phyloP scores from a whole-genome alignment of 2,888 invertebrate species.

The Spilarctia lutea region DNA sequence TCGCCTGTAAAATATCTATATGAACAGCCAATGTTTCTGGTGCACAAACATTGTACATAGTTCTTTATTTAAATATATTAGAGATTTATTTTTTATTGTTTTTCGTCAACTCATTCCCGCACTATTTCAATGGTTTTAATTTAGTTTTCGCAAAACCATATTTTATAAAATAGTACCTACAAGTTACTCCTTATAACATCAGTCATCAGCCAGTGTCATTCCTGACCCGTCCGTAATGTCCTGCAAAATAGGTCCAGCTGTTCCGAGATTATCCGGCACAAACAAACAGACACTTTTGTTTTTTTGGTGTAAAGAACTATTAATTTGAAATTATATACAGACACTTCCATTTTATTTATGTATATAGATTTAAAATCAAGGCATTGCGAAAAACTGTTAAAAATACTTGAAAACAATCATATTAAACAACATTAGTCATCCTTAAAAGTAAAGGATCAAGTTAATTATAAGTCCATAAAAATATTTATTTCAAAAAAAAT shows the following conservation, averaged over 20 bases:
- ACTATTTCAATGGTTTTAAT: background rate
- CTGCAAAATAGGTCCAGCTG: too few relatives aligned
- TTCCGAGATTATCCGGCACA: too few relatives aligned
- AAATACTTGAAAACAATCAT: background rate
- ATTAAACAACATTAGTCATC: background rate
- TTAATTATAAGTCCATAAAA: background rate
- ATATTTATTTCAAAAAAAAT: constrained; percentile 5
- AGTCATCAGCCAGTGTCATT: too few relatives aligned
- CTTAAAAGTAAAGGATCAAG: background rate
- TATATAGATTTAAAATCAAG: background rate
- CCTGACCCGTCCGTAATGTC: too few relatives aligned
- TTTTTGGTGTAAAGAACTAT: too few relatives aligned
- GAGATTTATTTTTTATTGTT: background rate
- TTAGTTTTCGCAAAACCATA: too few relatives aligned
- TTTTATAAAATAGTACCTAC: too few relatives aligned
- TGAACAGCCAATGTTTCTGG: constrained; percentile 39
- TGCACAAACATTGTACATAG: constrained; percentile 24
- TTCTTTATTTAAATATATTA: constrained; percentile 20
- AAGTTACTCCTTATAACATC: too few relatives aligned
- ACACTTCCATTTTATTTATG: too few relatives aligned
- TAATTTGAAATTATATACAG: too few relatives aligned
- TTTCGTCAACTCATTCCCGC: background rate
- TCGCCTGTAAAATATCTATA: constrained; percentile 42
- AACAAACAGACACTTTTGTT: too few relatives aligned
- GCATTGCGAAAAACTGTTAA: background rate